Evolutionary conservation across 2,888 invertebrate species (phyloP).

Genomic region (Opisthograptis luteolata): DNA sequence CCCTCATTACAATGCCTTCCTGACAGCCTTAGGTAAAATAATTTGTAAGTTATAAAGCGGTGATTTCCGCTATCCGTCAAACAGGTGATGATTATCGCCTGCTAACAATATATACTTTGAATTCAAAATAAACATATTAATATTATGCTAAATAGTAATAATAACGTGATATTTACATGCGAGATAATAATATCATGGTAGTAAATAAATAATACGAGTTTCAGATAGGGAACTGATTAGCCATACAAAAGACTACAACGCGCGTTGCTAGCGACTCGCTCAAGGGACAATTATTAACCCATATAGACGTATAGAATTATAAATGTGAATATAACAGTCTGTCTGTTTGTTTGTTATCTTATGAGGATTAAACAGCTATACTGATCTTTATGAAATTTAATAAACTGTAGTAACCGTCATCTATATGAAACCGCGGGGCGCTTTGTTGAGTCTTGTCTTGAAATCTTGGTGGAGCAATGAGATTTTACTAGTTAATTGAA

Average conservation of each 20-base stretch:
- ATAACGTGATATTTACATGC: too few relatives aligned
- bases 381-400: too few relatives aligned
- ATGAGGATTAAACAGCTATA: too few relatives aligned
- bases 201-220: neutral
- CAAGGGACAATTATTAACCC: neutral
- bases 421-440: too few relatives aligned
- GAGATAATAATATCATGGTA: neutral
- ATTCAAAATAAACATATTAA: conserved; percentile 15
- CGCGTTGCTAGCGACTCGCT: neutral
- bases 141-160: conserved; percentile 18
- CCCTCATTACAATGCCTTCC: conserved; percentile 53
- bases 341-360: too few relatives aligned
- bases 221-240: neutral
- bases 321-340: too few relatives aligned
- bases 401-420: too few relatives aligned
- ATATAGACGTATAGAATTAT: too few relatives aligned
- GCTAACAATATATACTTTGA: conserved; percentile 3
- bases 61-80: conserved; percentile 16
- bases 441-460: too few relatives aligned
- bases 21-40: conserved; percentile 45
- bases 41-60: conserved; percentile 37
- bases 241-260: conserved; percentile 18
- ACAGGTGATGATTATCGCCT: conserved; percentile 4
- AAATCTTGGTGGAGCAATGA: too few relatives aligned
- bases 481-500: too few relatives aligned